Base-by-base conservation (phyloP, 2,797 vertebrate genomes). In the Simalia tracyae region DNA sequence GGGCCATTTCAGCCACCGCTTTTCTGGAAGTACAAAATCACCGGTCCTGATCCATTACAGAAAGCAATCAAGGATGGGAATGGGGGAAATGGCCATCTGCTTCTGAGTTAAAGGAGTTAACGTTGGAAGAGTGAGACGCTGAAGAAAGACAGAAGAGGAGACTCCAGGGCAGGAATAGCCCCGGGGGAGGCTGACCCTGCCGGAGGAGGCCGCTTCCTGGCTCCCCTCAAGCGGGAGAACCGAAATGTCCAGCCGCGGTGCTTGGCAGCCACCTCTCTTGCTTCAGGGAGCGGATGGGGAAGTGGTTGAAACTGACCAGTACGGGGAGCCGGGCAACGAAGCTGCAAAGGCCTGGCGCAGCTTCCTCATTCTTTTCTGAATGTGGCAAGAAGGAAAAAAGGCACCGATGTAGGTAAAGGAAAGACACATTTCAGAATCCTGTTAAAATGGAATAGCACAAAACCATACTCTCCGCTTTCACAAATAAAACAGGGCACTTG, bases 21-120 rank as follows among this genome's bases (percentile, higher is more conserved):
- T 36, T 31, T 8, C 46, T 81, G 36, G 19, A 46, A 19, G 36
- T 24, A 46, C 3, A 97, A 97, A 97, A 97, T 97, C 94, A 97
- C 95, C 94, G 94, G 95, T 95, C 95, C 95, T 94, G 97, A 97
- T 97, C 96, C 96, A 94, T 97, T 96, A 97, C 76, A 93, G 96
- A 96, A 97, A 96, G 94, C 93, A 94, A 95, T 95, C 96, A 96
- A 97, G 97, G 95, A 95, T 93, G 91, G 95, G 94, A 95, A 96
- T 92, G 96, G 50, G 36, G 36, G 19, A 36, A 72, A 72, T 19
- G 68, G 68, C 36, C 68, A 5, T 72, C 2, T 54, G 50, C 50
- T 54, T 7, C 50, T 54, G 50, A 54, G 50, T 54, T 54, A 54
- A 54, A 54, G 50, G 50, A 7, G 5, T 54, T 8, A 8, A 8